These are phyloP conservation scores for Rhyacophila evoluta DNA, from an alignment of 2,888 invertebrate species.

Conservation along the genomic window DNA sequence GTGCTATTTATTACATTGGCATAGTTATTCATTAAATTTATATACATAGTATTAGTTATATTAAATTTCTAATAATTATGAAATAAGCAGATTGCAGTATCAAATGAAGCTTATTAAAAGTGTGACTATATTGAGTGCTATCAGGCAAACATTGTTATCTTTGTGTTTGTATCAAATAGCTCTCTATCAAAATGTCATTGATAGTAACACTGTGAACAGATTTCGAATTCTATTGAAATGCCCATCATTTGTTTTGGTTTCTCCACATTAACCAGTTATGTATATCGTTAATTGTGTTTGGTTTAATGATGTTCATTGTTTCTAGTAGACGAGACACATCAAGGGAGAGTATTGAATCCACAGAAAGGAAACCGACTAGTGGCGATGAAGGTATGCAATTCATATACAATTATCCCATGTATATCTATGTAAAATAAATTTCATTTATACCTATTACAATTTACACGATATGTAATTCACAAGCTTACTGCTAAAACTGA, in stretches of 20 bases:
- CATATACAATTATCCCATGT: no score
- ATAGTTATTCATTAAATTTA: no score
- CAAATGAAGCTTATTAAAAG: background rate
- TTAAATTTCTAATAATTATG: no score
- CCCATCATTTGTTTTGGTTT: background rate
- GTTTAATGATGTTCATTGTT: slow-evolving; percentile 30
- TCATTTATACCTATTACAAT: no score
- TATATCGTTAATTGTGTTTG: background rate
- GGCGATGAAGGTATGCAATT: slow-evolving; percentile 71
- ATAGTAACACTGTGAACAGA: background rate
- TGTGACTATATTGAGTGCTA: background rate
- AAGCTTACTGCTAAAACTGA: no score
- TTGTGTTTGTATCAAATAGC: background rate
- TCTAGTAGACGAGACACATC: slow-evolving; percentile 73
- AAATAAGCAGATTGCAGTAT: slow-evolving; percentile 40
- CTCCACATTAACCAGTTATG: background rate
- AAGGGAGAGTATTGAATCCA: slow-evolving; percentile 72
- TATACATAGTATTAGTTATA: no score
- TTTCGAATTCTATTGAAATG: background rate
- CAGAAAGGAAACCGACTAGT: slow-evolving; percentile 74
- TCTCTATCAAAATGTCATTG: slow-evolving; percentile 5
- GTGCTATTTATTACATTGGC: no score
- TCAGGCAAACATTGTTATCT: slow-evolving; percentile 10
- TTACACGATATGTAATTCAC: no score
- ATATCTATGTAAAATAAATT: no score